Base-by-base conservation (phyloP, 2,797 vertebrate genomes). In the Dromococcyx pavoninus region DNA sequence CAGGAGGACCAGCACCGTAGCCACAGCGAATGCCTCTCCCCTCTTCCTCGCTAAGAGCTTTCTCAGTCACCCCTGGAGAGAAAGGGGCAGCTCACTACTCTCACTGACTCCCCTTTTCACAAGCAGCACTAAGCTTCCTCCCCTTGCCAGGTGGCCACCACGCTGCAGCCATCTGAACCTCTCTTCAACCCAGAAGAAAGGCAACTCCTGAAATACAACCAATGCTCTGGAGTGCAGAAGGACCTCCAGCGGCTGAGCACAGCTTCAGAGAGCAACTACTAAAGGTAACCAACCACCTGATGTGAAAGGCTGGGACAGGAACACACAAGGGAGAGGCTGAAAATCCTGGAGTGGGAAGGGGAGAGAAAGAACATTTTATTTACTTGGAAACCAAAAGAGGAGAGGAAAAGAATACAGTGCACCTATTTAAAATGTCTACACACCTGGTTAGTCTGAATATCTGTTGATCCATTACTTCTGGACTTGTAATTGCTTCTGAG, bases 361-460 rank as follows among this genome's bases (percentile, higher is more conserved):
- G 61, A 44, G 64, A 83, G 33, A 88, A 75, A 74, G 37, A 32
- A 21, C 1, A 43, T 70, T 83, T 81, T n/a, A 92, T 67, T 85
- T 16, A 53, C 6, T 80, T 70, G 50, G 71, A 73, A 82, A 9
- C 13, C 72, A 58, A 37, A 76, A 89, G 64, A 91, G 17, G 14
- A 91, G 30, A 89, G n/a, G 51, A 33, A 88, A 14, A 89, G 44
- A 73, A 81, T 4, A 72, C 35, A 93, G 43, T 10, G 32, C 89
- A 86, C 66, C 79, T 92, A 72, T 69, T 88, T 43, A 64, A 90
- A 82, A 57, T 4, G 69, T 67, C 66, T 37, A 93, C 93, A 98
- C 98, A 99, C 99, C 99, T 99, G 99, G 98, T 99, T 99, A 75
- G 99, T 99, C 96, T 99, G 99, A 94, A 99, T 99, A 97, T 99